These are phyloP conservation scores for Neodon shergylaensis DNA, from an alignment of 2,113 vertebrate genomes.

Conservation along the genomic window DNA sequence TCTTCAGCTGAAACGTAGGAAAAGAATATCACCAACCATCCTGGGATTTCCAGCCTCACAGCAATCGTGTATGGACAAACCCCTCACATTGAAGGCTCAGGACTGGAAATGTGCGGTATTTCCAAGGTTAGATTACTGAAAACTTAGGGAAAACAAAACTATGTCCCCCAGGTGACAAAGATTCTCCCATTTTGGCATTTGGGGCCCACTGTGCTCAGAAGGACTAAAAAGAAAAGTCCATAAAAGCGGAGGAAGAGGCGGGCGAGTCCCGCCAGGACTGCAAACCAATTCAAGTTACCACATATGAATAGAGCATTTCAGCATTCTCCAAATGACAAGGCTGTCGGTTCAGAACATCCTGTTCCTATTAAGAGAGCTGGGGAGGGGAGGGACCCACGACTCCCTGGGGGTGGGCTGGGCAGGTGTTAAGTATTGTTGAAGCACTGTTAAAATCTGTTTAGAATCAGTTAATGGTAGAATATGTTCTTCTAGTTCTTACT, in stretches of 20 bases:
- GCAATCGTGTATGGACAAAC: not conserved
- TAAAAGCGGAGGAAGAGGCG: not conserved
- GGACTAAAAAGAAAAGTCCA: not conserved
- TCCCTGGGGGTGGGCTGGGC: not conserved
- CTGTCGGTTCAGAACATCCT: not conserved
- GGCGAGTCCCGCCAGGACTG: not conserved
- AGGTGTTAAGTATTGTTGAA: not conserved
- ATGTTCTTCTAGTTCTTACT: not conserved
- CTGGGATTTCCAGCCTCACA: not conserved
- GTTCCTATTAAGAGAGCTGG: not conserved
- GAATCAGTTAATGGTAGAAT: not conserved
- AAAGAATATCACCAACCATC: constrained; percentile 7
- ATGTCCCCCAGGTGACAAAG: not conserved
- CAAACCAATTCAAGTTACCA: not conserved
- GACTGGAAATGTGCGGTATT: not conserved
- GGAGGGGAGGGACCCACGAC: not conserved
- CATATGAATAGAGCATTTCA: not conserved
- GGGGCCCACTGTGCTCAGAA: not conserved
- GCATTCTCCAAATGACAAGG: not conserved
- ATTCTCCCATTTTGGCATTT: not conserved
- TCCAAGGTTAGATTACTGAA: not conserved
- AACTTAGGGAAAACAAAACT: not conserved
- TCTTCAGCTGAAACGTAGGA: constrained; percentile 39
- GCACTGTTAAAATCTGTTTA: not conserved
- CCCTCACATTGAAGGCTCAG: not conserved